Conservation (phyloP, 2,888 invertebrate genomes). For the Marronus borbonicus region DNA sequence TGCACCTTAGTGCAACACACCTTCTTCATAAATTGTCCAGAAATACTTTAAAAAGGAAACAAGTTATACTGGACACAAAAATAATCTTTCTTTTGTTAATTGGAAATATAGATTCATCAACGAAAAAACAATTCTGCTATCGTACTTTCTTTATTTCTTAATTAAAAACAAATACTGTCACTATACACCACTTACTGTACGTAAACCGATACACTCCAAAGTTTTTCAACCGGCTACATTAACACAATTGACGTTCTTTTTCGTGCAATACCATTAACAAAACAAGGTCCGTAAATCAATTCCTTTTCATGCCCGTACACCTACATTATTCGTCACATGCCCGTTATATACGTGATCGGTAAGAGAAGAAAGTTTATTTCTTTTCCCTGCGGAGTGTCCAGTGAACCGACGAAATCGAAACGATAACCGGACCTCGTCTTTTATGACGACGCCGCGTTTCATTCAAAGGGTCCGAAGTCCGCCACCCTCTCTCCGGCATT, state of each 20-base stretch:
- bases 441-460: constrained; percentile 58
- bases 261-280: constrained; percentile 8
- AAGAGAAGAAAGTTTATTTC: constrained; percentile 59
- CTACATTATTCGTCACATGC: constrained; percentile 49
- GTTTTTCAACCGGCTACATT: neutral
- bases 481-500: constrained; percentile 49
- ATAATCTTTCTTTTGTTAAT: no score
- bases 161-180: no score
- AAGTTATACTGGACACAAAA: no score
- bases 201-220: no score
- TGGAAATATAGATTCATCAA: no score
- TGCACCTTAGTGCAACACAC: no score
- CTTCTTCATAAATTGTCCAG: no score
- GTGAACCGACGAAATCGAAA: constrained; percentile 61
- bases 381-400: constrained; percentile 58
- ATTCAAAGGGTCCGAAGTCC: constrained; percentile 56
- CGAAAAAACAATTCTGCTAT: no score
- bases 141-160: no score
- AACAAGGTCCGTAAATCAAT: constrained; percentile 30
- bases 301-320: constrained; percentile 1
- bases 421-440: constrained; percentile 60
- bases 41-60: no score
- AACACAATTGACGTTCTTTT: neutral
- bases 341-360: constrained; percentile 55
- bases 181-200: no score